Evolutionary conservation across 2,888 invertebrate genomes (phyloP).

Genomic region (Sinohyriopsis cumingii): DNA sequence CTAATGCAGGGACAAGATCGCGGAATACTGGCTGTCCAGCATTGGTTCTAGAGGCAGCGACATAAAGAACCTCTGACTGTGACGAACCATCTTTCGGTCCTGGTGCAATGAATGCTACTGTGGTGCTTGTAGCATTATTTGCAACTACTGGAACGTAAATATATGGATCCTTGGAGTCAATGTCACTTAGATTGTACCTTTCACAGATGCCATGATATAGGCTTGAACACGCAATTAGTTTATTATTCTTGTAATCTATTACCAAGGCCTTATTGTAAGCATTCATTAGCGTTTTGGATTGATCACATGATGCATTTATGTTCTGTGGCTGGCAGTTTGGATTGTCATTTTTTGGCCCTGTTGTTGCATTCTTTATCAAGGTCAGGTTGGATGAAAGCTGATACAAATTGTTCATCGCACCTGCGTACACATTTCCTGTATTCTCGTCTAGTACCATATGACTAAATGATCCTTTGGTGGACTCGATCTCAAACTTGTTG

Average conservation of each 20-base stretch:
- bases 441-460: constrained; percentile 86
- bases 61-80: constrained; percentile 83
- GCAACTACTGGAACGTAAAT: constrained; percentile 85
- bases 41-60: constrained; percentile 84
- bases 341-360: constrained; percentile 82
- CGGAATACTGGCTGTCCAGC: constrained; percentile 48
- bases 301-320: constrained; percentile 14
- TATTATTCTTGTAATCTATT: constrained; percentile 91
- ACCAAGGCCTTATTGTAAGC: constrained; percentile 95
- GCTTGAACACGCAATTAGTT: constrained; percentile 92
- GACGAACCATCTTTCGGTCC: constrained; percentile 77
- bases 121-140: constrained; percentile 94
- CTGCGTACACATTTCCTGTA: constrained; percentile 90
- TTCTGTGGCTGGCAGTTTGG: constrained; percentile 81
- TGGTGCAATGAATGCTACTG: constrained; percentile 96
- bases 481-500: constrained; percentile 16
- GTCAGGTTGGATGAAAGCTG: constrained; percentile 91
- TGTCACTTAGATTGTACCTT: constrained; percentile 90
- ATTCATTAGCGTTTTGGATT: constrained; percentile 76
- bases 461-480: constrained; percentile 15
- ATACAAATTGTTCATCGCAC: constrained; percentile 92
- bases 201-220: constrained; percentile 92
- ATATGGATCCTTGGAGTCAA: constrained; percentile 77
- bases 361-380: constrained; percentile 80
- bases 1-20: constrained; percentile 89